A percentile compares a stretch with the other conserved stretches of the same genome.
These are phyloP conservation scores for Psilopogon haemacephalus DNA, from an alignment of 2,113 vertebrate genomes.

Conservation along the genomic window DNA sequence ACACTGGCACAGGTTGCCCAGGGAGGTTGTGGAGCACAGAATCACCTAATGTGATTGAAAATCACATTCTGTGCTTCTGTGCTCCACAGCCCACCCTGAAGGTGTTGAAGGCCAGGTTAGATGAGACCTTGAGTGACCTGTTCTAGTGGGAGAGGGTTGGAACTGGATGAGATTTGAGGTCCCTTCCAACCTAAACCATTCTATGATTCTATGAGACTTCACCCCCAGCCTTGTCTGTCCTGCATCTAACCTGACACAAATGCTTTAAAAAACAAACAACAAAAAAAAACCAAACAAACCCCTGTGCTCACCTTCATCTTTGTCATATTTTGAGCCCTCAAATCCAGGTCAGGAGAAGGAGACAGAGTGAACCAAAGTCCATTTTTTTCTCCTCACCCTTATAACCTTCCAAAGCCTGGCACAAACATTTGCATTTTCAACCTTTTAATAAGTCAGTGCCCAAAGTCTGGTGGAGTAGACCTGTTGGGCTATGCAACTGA, in stretches of 20 bases:
- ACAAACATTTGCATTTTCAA: neutral
- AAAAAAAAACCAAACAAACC: too few relatives aligned
- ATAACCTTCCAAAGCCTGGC: neutral
- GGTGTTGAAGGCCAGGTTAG: too few relatives aligned
- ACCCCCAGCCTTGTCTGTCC: neutral
- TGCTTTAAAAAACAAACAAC: neutral
- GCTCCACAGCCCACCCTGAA: too few relatives aligned
- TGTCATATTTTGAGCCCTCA: neutral
- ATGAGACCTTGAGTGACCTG: too few relatives aligned
- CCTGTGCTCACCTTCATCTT: neutral
- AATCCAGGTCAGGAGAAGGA: neutral
- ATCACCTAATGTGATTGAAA: too few relatives aligned
- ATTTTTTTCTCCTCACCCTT: neutral
- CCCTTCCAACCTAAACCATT: too few relatives aligned
- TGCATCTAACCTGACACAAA: fast-evolving
- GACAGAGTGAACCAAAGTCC: neutral
- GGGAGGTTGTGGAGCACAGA: too few relatives aligned
- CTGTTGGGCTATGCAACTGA: neutral
- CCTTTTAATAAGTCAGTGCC: neutral
- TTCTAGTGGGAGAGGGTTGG: too few relatives aligned
- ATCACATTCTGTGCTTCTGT: too few relatives aligned
- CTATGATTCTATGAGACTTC: neutral
- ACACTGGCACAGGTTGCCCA: too few relatives aligned
- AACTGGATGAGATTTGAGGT: too few relatives aligned
- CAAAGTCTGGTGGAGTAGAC: neutral